Percentiles rank a stretch among this genome's conserved stretches.
Evolutionary conservation across 30 jellyfish, hydroid and myxozoan genomes (phyloP).

Genomic region (Hydractinia symbiolongicarpus): DNA sequence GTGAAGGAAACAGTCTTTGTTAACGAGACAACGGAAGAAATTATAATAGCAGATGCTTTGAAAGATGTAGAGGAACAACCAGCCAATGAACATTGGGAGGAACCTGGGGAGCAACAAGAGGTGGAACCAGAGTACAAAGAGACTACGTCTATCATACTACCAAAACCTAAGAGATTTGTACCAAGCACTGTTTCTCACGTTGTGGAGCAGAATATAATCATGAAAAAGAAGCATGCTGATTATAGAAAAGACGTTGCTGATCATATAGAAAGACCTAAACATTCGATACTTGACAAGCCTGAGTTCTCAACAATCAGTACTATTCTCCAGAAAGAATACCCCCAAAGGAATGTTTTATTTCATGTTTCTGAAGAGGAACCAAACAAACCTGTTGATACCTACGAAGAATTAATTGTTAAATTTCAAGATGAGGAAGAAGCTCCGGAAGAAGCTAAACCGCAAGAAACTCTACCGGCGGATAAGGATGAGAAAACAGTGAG

Average conservation of each 20-base stretch:
- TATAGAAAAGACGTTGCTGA: slow-evolving; percentile 11
- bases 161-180: neutral
- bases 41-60: neutral
- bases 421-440: neutral
- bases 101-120: too few species aligned
- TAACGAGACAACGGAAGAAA: neutral
- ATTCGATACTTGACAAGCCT: slow-evolving; percentile 11
- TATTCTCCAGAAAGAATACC: neutral
- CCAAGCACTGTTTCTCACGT: neutral
- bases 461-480: neutral
- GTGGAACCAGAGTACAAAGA: neutral
- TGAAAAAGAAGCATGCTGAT: slow-evolving; percentile 9
- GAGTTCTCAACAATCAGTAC: neutral
- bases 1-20: neutral
- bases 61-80: too few species aligned
- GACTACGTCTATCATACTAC: neutral
- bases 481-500: neutral
- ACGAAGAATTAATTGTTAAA: too few species aligned
- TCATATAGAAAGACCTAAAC: neutral
- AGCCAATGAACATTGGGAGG: too few species aligned
- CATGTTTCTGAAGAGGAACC: neutral
- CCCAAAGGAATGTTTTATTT: neutral
- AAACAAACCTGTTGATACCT: neutral
- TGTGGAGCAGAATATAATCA: neutral
- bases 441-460: neutral